Conservation (phyloP, 2,888 invertebrate genomes). For the Bursaphelenchus okinawaensis region DNA sequence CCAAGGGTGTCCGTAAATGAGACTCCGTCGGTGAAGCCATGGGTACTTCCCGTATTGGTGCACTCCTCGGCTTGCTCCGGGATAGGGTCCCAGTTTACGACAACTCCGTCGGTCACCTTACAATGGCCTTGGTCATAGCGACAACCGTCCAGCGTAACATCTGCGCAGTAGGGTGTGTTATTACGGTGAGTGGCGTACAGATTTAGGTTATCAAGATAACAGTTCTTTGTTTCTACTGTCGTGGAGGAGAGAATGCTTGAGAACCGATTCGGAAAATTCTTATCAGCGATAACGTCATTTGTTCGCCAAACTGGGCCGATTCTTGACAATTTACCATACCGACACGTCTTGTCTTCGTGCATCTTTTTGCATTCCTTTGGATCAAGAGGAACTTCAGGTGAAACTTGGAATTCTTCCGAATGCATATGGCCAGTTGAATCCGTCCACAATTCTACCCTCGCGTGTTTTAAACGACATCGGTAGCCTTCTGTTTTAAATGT, state of each 20-base stretch:
- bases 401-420: not conserved
- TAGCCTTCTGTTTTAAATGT: not conserved
- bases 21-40: not conserved
- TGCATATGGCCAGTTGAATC: not conserved
- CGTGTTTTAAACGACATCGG: not conserved
- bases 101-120: not conserved
- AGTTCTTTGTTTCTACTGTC: not conserved
- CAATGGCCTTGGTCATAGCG: not conserved
- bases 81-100: not conserved
- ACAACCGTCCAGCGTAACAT: not conserved
- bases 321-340: not conserved
- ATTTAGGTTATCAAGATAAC: not conserved
- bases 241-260: not conserved
- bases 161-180: not conserved
- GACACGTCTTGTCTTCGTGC: not conserved
- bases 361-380: not conserved
- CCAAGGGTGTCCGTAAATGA: not conserved
- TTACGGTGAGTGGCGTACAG: not conserved
- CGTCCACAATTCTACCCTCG: not conserved
- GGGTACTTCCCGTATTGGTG: not conserved
- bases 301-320: not conserved
- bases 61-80: not conserved
- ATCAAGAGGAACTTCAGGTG: not conserved
- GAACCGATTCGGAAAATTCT: not conserved
- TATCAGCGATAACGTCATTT: not conserved